Evolutionary conservation across 2,113 vertebrate genomes (phyloP).

Genomic region (Oncorhynchus tshawytscha): DNA sequence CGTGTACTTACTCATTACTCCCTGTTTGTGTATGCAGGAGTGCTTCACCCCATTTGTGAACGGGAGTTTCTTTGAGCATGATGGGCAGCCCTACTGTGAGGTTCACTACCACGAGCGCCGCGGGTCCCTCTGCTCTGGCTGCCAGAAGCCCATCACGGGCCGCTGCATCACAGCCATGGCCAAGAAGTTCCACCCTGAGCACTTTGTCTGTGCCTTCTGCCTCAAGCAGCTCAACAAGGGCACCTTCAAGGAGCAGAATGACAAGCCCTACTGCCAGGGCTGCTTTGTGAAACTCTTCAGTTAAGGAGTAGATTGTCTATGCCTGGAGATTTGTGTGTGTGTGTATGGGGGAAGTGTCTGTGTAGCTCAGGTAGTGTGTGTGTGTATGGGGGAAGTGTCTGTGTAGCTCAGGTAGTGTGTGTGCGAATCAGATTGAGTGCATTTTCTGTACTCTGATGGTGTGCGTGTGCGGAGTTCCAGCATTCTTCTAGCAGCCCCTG

Average conservation of each 20-base stretch:
- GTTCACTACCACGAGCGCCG: conserved; percentile 96
- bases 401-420: conserved; percentile 13
- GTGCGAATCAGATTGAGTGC: conserved; percentile 3
- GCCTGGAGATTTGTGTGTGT: background rate
- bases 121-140: conserved; percentile 94
- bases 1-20: background rate
- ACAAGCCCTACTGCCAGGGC: conserved; percentile 98
- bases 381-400: conserved; percentile 23
- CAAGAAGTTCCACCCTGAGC: conserved; percentile 98
- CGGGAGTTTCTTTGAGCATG: conserved; percentile 97
- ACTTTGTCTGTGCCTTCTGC: conserved; percentile 98
- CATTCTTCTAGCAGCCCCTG: background rate
- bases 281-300: conserved; percentile 99
- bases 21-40: conserved; percentile 72
- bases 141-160: conserved; percentile 98
- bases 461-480: conserved; percentile 32
- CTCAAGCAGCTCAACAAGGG: conserved; percentile 99
- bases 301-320: conserved; percentile 61
- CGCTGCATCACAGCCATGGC: conserved; percentile 98
- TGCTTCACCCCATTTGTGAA: conserved; percentile 97
- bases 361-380: conserved; percentile 15
- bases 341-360: conserved; percentile 24
- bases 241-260: conserved; percentile 98
- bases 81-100: conserved; percentile 97
- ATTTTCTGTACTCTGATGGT: conserved; percentile 15